Evolutionary conservation across 35 echinoderm and acorn worm species (phyloP), one percentile per base, ranked within the genome.

Genomic region (Apostichopus parvimensis): DNA sequence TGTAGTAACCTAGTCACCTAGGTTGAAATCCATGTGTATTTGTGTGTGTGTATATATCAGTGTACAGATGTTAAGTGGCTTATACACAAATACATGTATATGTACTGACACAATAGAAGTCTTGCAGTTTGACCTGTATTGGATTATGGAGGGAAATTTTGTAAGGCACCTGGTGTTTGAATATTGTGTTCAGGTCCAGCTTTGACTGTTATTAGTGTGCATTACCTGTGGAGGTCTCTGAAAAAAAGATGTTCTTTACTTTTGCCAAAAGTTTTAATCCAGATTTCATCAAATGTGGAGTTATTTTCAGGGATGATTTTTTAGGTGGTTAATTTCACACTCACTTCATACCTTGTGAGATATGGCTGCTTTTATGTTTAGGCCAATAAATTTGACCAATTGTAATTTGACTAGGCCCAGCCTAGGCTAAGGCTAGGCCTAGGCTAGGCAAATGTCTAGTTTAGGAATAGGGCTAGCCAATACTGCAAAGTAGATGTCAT

Each of bases 141-240:
- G 71, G n/a, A 75, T 75, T 75, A 75, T 75, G 71, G 71, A 75
- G 71, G 71, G 71, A 75, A 75, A 75, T 75, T 75, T 75, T 18
- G 71, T 75, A 22, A 75, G 71, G 17, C 71, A 75, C 71, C 71
- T 75, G 58, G 58, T 61, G 58, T 12, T 61, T 61, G 7, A 12
- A 8, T 9, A 61, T 61, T 61, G 12, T 12, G 12, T 12, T 9
- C 58, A 9, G 58, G 12, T 12, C 7, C 58, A 61, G 58, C 1
- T 0, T 61, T 61, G 58, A 61, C 8, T 8, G 58, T 9, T 61
- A 8, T 61, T 61, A 12, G 58, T 9, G 8, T 61, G 58, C 12
- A 12, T 11, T 61, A 61, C 12, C 8, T 61, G 58, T 61, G 58
- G 7, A 12, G 7, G 58, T 9, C 58, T 61, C 8, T 61, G 15